Conservation (phyloP, 2,797 vertebrate species). For the Micrastur ruficollis region DNA sequence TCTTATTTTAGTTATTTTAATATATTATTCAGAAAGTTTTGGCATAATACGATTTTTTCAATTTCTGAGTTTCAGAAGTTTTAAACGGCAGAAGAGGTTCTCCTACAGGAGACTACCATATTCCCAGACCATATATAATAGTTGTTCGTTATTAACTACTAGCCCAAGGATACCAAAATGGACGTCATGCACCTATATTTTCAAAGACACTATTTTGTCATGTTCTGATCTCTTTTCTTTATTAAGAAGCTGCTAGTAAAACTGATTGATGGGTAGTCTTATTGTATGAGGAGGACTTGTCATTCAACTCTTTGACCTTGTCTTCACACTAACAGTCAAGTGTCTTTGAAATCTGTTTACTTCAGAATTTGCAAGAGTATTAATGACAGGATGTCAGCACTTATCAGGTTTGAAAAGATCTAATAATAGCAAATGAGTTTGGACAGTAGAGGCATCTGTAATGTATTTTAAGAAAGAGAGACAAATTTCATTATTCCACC, state of each 20-base stretch:
- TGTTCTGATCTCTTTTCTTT: background rate
- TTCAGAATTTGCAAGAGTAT: constrained; percentile 48
- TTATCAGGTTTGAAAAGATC: constrained; percentile 14
- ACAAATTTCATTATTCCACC: background rate
- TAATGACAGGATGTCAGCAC: constrained; percentile 50
- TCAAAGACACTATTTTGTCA: background rate
- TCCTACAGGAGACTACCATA: background rate
- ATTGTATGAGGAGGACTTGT: background rate
- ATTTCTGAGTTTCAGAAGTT: background rate
- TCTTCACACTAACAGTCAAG: background rate
- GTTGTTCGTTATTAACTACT: background rate
- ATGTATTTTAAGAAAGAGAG: background rate
- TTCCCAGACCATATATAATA: background rate
- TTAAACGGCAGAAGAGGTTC: background rate
- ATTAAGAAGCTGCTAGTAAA: constrained; percentile 43
- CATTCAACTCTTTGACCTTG: constrained; percentile 52
- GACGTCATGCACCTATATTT: background rate
- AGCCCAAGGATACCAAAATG: background rate
- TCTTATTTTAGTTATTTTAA: background rate
- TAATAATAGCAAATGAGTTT: constrained; percentile 39
- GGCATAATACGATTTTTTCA: background rate
- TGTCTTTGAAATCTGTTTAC: constrained; percentile 60
- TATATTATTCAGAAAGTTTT: background rate
- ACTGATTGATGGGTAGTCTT: constrained; percentile 42
- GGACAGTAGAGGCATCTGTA: constrained; percentile 3